Conservation (phyloP, 2,888 invertebrate genomes). For the Lycophotia porphyrea region DNA sequence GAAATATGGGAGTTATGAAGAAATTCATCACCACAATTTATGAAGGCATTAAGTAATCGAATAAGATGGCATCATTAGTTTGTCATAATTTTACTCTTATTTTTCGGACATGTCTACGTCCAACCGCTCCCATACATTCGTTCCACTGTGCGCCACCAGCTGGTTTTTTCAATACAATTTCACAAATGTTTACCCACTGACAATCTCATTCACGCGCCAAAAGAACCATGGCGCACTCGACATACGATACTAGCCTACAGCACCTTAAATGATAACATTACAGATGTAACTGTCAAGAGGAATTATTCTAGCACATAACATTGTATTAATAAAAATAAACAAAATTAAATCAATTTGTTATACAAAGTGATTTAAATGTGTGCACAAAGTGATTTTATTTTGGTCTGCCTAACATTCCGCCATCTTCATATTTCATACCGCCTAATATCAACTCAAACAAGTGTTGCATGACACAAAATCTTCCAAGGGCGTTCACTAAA, state of each 20-base stretch:
- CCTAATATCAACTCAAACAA: neutral
- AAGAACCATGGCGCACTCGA: neutral
- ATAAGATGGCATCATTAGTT: too few relatives aligned
- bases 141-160: too few relatives aligned
- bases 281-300: neutral
- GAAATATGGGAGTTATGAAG: too few relatives aligned
- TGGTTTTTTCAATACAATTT: neutral
- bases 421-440: neutral
- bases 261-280: neutral
- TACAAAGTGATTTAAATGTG: neutral
- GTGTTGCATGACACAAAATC: neutral
- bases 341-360: neutral
- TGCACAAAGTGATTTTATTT: neutral
- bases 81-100: too few relatives aligned
- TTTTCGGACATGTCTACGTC: too few relatives aligned
- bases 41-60: too few relatives aligned
- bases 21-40: too few relatives aligned
- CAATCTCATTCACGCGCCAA: neutral
- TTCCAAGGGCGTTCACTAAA: neutral
- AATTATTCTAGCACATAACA: neutral
- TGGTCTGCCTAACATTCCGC: too few relatives aligned
- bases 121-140: too few relatives aligned
- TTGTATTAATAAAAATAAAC: neutral
- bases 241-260: neutral
- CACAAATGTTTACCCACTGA: neutral